Percentiles rank a stretch among this genome's conserved stretches.
These are phyloP conservation scores for Corbicula japonica DNA, from an alignment of 2,888 invertebrate genomes.

Conservation along the genomic window DNA sequence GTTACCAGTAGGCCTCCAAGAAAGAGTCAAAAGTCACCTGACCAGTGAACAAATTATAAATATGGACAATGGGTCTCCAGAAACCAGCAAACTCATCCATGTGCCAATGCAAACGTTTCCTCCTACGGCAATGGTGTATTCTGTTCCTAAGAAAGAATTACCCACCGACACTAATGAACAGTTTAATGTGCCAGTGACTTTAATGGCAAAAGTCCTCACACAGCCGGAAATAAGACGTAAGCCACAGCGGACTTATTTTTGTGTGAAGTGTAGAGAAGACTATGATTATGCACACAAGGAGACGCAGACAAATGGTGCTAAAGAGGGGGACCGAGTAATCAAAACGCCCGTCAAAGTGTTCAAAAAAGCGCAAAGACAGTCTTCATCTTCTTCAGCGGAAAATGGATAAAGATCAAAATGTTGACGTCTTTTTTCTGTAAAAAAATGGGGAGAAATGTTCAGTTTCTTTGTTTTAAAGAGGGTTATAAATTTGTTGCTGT, in stretches of 20 bases:
- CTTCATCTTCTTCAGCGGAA: conserved; percentile 75
- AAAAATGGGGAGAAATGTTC: too few species aligned
- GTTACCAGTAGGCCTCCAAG: conserved; percentile 96
- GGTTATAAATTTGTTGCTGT: too few species aligned
- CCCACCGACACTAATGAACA: conserved; percentile 37
- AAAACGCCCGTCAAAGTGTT: conserved; percentile 61
- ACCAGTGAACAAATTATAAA: conserved; percentile 82
- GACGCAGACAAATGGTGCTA: conserved; percentile 76
- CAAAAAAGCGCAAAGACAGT: conserved; percentile 51
- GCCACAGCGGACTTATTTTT: conserved; percentile 79
- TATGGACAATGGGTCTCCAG: conserved; percentile 74
- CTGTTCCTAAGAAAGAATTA: conserved; percentile 82
- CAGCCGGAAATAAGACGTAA: conserved; percentile 76
- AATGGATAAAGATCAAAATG: conserved; percentile 58
- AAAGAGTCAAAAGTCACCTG: conserved; percentile 90
- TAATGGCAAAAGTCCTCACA: conserved; percentile 84
- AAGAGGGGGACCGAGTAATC: conserved; percentile 42
- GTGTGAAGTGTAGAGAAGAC: conserved; percentile 82
- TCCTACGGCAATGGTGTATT: conserved; percentile 93
- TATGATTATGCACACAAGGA: conserved; percentile 77
- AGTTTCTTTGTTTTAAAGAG: too few species aligned
- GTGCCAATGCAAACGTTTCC: conserved; percentile 93
- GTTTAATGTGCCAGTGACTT: conserved; percentile 79
- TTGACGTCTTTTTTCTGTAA: too few species aligned
- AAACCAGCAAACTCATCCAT: conserved; percentile 88